Conservation (phyloP, 2,888 invertebrate species). For the Drosophila melanocephala region DNA sequence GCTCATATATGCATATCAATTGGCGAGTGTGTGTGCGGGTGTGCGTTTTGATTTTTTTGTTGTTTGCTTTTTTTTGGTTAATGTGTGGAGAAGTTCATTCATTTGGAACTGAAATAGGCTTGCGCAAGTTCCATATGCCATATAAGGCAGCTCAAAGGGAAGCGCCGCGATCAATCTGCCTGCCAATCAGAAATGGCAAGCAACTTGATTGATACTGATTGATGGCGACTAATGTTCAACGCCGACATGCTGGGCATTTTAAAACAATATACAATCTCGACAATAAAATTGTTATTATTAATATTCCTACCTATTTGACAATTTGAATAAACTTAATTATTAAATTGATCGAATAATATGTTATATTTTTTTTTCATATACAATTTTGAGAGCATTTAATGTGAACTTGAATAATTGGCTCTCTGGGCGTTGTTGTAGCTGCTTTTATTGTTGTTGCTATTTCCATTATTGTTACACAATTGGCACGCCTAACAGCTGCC, state of each 20-base stretch:
- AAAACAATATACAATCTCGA: not conserved
- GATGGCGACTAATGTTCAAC: slow-evolving; percentile 31
- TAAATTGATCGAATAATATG: slow-evolving; percentile 10
- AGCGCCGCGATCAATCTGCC: slow-evolving; percentile 33
- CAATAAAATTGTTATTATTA: slow-evolving; percentile 11
- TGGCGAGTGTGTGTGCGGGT: slow-evolving; percentile 13
- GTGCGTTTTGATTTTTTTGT: slow-evolving; percentile 1
- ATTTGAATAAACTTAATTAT: slow-evolving; percentile 21
- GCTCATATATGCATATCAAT: slow-evolving; percentile 36
- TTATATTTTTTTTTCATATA: slow-evolving; percentile 2
- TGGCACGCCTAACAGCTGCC: slow-evolving; percentile 68
- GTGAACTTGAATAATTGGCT: slow-evolving; percentile 30
- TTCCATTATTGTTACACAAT: slow-evolving; percentile 43
- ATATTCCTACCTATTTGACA: slow-evolving; percentile 27
- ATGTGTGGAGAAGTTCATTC: slow-evolving; percentile 30
- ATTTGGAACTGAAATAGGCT: slow-evolving; percentile 49
- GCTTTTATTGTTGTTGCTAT: slow-evolving; percentile 18
- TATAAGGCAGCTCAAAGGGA: slow-evolving; percentile 62
- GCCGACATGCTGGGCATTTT: slow-evolving; percentile 4
- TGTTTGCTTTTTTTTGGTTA: slow-evolving; percentile 1
- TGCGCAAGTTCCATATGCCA: slow-evolving; percentile 52
- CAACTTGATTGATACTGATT: slow-evolving; percentile 59
- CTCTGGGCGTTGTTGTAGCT: slow-evolving; percentile 42
- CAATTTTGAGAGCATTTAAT: slow-evolving; percentile 16
- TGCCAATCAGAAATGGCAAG: slow-evolving; percentile 44